phyloP scores from a whole-genome alignment of 1,140 invertebrate genomes.

The Sitodiplosis mosellana region DNA sequence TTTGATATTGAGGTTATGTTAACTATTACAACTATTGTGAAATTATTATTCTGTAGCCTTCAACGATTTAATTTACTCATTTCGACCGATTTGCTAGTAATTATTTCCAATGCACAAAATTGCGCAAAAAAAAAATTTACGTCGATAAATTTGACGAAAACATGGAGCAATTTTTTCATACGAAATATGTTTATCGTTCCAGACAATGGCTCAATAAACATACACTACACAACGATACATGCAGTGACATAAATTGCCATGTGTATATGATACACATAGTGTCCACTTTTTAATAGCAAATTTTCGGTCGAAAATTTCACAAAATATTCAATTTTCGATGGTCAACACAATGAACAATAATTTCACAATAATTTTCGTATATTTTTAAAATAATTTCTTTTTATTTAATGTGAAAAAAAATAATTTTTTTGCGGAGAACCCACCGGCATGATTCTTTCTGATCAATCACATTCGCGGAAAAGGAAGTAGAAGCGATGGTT shows the following conservation, averaged over 20 bases:
- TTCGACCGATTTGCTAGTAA: no score
- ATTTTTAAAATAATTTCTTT: slow-evolving; percentile 7
- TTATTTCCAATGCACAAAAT: no score
- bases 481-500: slow-evolving; percentile 15
- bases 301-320: neutral
- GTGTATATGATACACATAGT: slow-evolving; percentile 1
- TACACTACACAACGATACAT: no score
- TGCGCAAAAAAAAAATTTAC: no score
- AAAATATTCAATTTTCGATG: slow-evolving; percentile 1
- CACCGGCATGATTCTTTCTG: slow-evolving; percentile 27
- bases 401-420: slow-evolving; percentile 9
- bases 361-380: slow-evolving; percentile 5
- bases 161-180: no score
- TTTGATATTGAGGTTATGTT: no score
- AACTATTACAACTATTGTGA: no score
- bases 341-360: slow-evolving; percentile 1
- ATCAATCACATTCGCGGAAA: slow-evolving; percentile 24
- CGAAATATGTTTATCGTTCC: no score
- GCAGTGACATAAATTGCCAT: neutral
- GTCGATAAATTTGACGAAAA: no score
- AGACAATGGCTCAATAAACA: no score
- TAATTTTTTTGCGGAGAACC: slow-evolving; percentile 11
- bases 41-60: no score
- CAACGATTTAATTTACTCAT: no score
- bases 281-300: slow-evolving; percentile 1